Evolutionary conservation across 2,113 vertebrate genomes (phyloP), one percentile per base, ranked within the genome.

Genomic region (Xiphophorus hellerii): DNA sequence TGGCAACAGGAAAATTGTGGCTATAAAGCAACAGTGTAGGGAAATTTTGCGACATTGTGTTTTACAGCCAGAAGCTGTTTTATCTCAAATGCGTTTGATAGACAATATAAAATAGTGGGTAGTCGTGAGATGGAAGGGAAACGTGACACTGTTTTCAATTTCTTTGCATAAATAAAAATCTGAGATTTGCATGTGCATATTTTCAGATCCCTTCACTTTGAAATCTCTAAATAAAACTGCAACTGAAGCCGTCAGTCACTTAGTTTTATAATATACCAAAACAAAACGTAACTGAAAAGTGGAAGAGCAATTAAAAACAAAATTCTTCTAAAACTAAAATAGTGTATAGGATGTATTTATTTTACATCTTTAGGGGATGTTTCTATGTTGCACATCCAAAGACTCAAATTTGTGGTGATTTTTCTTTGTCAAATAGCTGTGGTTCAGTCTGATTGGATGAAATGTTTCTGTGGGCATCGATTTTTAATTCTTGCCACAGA

Each of bases 11-110:
- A 62, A 84, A 65, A 76, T 54, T 12, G 13, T 62, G 33, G 12
- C 4, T 9, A 71, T 71, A 48, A 30, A 33, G 51, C 0, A 58
- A 81, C 11, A 74, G 78, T 66, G 67, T 48, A 67, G 80, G 74
- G 33, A 75, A 25, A 31, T 68, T 42, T 44, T 69, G 78, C 30
- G 31, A 48, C 42, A 25, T 51, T 42, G 6, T 60, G 74, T 77
- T 73, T 17, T n/a, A 42, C 39, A 42, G 13, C 39, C 39, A 42
- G 12, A 15, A 15, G 4, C 12, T 15, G 13, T 42, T 39, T 10
- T 1, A 42, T 15, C 14, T 42, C 3, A 15, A 42, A 3, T 15
- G 12, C 15, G 0, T 42, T 14, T 15, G 39, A 42, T 15, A 15
- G 39, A 14, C 39, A 15, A 42, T 42, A 15, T 15, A 3, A 42